Evolutionary conservation across 2,113 vertebrate species (phyloP).

Genomic region (Alces alces): DNA sequence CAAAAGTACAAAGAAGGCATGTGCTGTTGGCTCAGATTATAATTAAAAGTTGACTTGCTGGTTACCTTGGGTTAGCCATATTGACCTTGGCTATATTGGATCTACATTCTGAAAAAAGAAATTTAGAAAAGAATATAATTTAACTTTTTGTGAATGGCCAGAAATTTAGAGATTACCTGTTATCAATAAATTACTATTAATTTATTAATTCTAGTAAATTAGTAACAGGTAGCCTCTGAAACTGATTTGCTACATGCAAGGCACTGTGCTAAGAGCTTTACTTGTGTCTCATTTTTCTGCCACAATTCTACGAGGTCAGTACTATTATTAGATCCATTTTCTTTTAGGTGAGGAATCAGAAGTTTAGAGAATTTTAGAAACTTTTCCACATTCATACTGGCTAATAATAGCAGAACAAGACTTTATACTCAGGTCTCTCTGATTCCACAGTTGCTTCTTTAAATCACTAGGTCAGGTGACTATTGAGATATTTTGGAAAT

Average conservation of each 20-base stretch:
- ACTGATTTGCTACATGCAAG: background rate
- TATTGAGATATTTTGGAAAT: background rate
- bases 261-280: background rate
- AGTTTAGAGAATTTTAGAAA: background rate
- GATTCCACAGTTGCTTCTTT: background rate
- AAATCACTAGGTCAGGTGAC: background rate
- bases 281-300: background rate
- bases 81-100: background rate
- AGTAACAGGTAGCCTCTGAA: background rate
- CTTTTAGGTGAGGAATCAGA: background rate
- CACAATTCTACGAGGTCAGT: background rate
- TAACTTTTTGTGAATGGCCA: background rate
- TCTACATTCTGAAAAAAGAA: background rate
- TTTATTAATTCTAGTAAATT: background rate
- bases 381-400: background rate
- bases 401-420: background rate
- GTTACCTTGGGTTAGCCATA: background rate
- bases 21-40: background rate
- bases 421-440: conserved; percentile 18
- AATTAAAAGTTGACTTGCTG: background rate
- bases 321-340: background rate
- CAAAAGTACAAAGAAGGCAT: conserved; percentile 1
- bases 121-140: background rate
- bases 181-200: background rate
- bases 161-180: background rate